Evolutionary conservation across 1,140 invertebrate genomes (phyloP).

Genomic region (Hylaeus anthracinus): DNA sequence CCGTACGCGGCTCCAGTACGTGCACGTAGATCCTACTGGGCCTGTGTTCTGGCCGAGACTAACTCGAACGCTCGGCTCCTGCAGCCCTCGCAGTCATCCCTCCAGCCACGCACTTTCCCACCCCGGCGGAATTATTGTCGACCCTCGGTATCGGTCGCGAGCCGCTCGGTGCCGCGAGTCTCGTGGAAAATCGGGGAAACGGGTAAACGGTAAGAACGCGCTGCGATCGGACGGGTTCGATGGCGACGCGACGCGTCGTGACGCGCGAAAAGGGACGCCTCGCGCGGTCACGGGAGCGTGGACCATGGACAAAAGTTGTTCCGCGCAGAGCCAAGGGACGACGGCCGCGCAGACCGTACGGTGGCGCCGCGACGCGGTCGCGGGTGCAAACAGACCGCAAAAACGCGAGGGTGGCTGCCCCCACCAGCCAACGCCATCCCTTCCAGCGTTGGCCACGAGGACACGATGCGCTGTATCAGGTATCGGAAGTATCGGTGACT

Average conservation of each 20-base stretch:
- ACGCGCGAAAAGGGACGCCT: constrained; percentile 11
- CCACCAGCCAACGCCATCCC: constrained; percentile 59
- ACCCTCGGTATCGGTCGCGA: neutral
- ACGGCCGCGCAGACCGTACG: constrained; percentile 67
- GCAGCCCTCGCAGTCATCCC: constrained; percentile 80
- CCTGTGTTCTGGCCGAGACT: constrained; percentile 81
- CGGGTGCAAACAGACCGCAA: constrained; percentile 51
- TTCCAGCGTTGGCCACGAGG: constrained; percentile 67
- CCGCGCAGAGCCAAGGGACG: constrained; percentile 61
- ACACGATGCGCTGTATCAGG: constrained; percentile 70
- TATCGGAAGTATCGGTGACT: constrained; percentile 82
- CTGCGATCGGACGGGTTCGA: too few relatives aligned
- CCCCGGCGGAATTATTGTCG: constrained; percentile 73
- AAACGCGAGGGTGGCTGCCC: constrained; percentile 76
- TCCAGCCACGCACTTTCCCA: constrained; percentile 77
- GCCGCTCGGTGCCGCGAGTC: too few relatives aligned
- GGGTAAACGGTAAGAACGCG: too few relatives aligned
- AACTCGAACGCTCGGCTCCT: constrained; percentile 77
- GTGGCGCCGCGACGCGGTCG: constrained; percentile 75
- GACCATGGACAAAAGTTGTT: constrained; percentile 70
- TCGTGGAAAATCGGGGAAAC: neutral
- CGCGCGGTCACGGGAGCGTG: neutral
- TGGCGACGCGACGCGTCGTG: neutral
- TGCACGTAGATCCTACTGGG: constrained; percentile 76
- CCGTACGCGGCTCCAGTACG: constrained; percentile 57